Evolutionary conservation across 2,113 vertebrate genomes (phyloP).

Genomic region (Solenodon paradoxus): DNA sequence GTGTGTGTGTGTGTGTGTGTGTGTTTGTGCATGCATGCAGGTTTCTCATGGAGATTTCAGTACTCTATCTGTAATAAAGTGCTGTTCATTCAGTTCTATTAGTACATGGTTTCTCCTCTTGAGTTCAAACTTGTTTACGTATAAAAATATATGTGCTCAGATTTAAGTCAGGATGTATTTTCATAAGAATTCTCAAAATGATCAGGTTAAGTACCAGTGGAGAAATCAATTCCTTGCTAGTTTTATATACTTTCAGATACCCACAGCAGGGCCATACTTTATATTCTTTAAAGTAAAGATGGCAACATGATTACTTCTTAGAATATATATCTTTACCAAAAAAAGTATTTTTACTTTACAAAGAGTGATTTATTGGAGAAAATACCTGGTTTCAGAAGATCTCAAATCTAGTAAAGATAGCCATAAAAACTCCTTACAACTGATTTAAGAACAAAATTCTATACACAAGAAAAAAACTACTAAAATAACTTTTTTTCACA

Average conservation of each 20-base stretch:
- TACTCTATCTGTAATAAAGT: background rate
- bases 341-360: background rate
- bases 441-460: background rate
- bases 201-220: background rate
- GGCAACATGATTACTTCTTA: background rate
- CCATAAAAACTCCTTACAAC: background rate
- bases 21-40: too few relatives aligned
- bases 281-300: background rate
- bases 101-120: background rate
- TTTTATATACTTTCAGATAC: background rate
- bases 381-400: conserved; percentile 9
- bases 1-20: background rate
- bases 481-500: conserved; percentile 6
- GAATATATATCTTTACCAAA: background rate
- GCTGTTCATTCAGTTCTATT: background rate
- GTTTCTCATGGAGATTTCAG: background rate
- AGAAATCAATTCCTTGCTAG: background rate
- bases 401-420: conserved; percentile 26
- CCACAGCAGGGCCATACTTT: background rate
- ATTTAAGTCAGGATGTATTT: background rate
- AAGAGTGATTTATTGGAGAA: background rate
- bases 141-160: background rate
- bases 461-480: background rate
- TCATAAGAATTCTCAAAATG: background rate
- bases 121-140: background rate